phyloP scores from a whole-genome alignment of 2,113 vertebrate genomes.

The Oreochromis tanganicae region DNA sequence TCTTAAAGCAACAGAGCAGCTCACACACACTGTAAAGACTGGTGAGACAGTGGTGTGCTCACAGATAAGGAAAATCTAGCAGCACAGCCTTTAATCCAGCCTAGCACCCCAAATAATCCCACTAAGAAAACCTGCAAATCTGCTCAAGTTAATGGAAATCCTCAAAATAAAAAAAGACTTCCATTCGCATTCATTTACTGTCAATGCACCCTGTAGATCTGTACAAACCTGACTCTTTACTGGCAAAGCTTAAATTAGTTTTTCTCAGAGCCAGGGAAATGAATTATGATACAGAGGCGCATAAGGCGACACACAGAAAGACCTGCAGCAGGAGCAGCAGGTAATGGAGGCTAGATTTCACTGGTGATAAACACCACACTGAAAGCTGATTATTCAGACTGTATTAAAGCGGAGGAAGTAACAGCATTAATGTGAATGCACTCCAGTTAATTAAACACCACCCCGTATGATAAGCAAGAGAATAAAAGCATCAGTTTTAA shows the following conservation, averaged over 20 bases:
- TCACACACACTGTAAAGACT: background rate
- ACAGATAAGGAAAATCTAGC: background rate
- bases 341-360: background rate
- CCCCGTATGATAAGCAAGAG: background rate
- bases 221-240: background rate
- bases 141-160: background rate
- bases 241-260: background rate
- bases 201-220: background rate
- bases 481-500: background rate
- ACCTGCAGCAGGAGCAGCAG: background rate
- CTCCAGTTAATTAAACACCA: background rate
- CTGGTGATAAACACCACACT: background rate
- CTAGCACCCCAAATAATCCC: background rate
- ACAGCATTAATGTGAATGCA: background rate
- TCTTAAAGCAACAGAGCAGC: slow-evolving; percentile 33
- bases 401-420: background rate
- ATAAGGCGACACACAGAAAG: background rate
- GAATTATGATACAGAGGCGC: background rate
- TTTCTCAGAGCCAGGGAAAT: background rate
- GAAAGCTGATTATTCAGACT: background rate
- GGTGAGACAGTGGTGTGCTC: background rate
- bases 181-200: background rate
- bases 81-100: background rate
- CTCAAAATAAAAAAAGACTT: background rate
- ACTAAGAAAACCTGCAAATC: background rate